These are phyloP conservation scores for Tigriopus californicus DNA, from an alignment of 2,888 invertebrate genomes.

Conservation along the genomic window DNA sequence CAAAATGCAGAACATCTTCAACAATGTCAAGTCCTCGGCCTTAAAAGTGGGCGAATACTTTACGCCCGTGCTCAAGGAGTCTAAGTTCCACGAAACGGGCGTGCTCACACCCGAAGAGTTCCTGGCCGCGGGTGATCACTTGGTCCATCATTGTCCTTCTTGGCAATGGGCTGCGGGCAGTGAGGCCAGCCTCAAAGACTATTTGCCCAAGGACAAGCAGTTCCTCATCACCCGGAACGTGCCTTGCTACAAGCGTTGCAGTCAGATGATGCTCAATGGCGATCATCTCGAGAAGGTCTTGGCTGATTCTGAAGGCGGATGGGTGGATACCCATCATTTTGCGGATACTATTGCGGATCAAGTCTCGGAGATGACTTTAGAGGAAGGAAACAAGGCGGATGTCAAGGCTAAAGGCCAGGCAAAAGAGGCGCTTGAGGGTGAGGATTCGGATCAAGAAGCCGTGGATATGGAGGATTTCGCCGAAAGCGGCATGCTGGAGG, in stretches of 20 bases:
- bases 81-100: constrained; percentile 20
- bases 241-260: constrained; percentile 71
- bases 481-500: constrained; percentile 82
- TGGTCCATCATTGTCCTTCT: constrained; percentile 97
- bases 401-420: background rate
- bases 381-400: constrained; percentile 31
- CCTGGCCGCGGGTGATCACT: constrained; percentile 91
- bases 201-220: constrained; percentile 76
- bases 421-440: background rate
- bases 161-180: constrained; percentile 97
- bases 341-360: constrained; percentile 51
- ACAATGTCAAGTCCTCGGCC: constrained; percentile 84
- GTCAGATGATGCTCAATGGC: constrained; percentile 55
- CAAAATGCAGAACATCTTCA: constrained; percentile 81
- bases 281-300: constrained; percentile 62
- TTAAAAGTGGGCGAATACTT: constrained; percentile 87
- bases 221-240: constrained; percentile 93
- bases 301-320: constrained; percentile 51
- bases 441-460: constrained; percentile 74
- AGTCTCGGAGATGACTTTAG: constrained; percentile 64
- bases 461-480: constrained; percentile 96
- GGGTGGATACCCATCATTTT: constrained; percentile 96
- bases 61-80: constrained; percentile 85
- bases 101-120: constrained; percentile 42
- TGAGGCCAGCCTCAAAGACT: constrained; percentile 53